Evolutionary conservation across 2,113 vertebrate genomes (phyloP).

Genomic region (Cyprinodon brontotheroides): DNA sequence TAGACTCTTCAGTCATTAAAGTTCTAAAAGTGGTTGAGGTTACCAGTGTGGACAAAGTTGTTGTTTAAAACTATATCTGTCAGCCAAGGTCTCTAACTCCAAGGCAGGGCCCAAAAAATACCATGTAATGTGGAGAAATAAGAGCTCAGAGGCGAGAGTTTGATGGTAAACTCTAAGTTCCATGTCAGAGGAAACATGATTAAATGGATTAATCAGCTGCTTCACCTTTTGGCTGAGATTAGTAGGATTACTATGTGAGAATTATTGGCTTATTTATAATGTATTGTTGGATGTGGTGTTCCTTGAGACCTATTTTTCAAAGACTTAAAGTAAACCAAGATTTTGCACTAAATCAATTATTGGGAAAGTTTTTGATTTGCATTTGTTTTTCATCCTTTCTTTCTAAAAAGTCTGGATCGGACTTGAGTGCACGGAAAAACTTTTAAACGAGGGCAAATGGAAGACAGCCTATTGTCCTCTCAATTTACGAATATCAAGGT

Average conservation of each 20-base stretch:
- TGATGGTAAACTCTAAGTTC: constrained; percentile 19
- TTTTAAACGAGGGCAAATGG: constrained; percentile 3
- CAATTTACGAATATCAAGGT: constrained; percentile 12
- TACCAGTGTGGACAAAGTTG: constrained; percentile 38
- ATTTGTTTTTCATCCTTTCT: not conserved
- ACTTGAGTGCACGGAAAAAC: constrained; percentile 1
- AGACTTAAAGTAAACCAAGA: not conserved
- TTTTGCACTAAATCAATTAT: not conserved
- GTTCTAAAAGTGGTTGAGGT: constrained; percentile 34
- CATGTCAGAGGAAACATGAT: constrained; percentile 43
- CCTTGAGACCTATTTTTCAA: not conserved
- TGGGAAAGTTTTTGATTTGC: not conserved
- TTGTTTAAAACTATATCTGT: constrained; percentile 68
- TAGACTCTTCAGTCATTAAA: constrained; percentile 51
- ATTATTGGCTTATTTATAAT: not conserved
- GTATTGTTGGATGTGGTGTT: not conserved
- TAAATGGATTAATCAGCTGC: constrained; percentile 26
- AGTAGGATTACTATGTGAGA: not conserved
- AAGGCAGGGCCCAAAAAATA: constrained; percentile 39
- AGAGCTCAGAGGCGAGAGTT: constrained; percentile 43
- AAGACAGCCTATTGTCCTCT: constrained; percentile 7
- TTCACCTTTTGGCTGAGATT: not conserved
- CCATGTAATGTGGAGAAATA: constrained; percentile 42
- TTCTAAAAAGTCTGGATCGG: not conserved
- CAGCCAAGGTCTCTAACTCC: constrained; percentile 59